Evolutionary conservation across 1,140 invertebrate species (phyloP).

Genomic region (Harlomillsia oculata): DNA sequence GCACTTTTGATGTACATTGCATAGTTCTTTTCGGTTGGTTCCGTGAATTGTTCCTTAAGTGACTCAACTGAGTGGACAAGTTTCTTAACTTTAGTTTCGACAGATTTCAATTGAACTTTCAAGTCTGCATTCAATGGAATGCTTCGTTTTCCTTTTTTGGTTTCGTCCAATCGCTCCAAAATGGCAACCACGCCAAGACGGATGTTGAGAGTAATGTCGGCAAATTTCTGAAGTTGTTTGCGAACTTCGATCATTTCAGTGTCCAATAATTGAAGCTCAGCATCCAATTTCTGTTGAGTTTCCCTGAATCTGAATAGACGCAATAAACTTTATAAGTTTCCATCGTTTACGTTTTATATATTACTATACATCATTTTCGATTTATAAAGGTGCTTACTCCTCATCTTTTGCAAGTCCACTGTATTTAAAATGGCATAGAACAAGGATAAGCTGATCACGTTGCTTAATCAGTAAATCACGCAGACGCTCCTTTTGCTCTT

Average conservation of each 20-base stretch:
- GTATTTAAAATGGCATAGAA: constrained; percentile 31
- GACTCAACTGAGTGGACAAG: background rate
- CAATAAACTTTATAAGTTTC: background rate
- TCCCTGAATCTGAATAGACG: constrained; percentile 10
- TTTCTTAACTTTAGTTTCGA: constrained; percentile 8
- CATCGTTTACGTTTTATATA: background rate
- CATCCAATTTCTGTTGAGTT: background rate
- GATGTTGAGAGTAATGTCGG: constrained; percentile 10
- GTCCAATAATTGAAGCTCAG: background rate
- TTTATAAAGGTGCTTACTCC: constrained; percentile 5
- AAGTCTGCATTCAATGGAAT: background rate
- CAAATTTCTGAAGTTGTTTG: constrained; percentile 9
- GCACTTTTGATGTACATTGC: constrained; percentile 12
- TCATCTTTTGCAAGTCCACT: constrained; percentile 12
- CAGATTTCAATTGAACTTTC: constrained; percentile 5
- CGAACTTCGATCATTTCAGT: background rate
- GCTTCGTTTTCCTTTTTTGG: background rate
- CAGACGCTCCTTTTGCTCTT: constrained; percentile 13
- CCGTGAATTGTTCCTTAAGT: constrained; percentile 2
- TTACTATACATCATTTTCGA: background rate
- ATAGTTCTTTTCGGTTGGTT: constrained; percentile 21
- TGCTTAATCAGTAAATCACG: constrained; percentile 24
- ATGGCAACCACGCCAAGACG: constrained; percentile 16
- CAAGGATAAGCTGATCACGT: constrained; percentile 21
- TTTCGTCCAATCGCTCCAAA: constrained; percentile 19